phyloP scores from a whole-genome alignment of 2,888 invertebrate species.

The Microchrysa polita region DNA sequence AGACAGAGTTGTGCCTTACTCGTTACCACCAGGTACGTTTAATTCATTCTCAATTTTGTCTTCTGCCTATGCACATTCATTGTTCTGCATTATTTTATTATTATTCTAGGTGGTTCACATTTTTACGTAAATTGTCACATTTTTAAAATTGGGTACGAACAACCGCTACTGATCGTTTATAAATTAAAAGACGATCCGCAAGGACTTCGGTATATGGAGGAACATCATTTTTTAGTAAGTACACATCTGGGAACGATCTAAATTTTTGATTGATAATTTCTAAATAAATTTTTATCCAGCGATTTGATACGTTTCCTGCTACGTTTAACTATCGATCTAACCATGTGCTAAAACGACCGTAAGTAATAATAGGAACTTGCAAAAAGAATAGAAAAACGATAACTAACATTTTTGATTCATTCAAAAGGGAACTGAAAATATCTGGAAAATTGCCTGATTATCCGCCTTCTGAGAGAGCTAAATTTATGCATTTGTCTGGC shows the following conservation, averaged over 20 bases:
- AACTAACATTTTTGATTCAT: not conserved
- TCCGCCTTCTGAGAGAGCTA: not conserved
- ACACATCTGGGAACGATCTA: not conserved
- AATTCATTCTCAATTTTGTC: not conserved
- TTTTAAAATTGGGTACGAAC: conserved; percentile 57
- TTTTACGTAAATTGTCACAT: conserved; percentile 60
- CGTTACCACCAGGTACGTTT: conserved; percentile 44
- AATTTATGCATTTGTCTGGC: not conserved
- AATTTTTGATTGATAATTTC: not conserved
- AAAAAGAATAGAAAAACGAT: too few relatives aligned
- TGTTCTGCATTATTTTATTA: too few relatives aligned
- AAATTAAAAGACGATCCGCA: conserved; percentile 50
- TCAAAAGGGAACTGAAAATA: not conserved
- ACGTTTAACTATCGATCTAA: not conserved
- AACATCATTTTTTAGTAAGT: conserved; percentile 60
- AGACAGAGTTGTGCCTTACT: conserved; percentile 55
- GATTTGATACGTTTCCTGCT: too few relatives aligned
- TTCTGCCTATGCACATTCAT: too few relatives aligned
- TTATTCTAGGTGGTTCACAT: conserved; percentile 49
- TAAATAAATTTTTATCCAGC: too few relatives aligned
- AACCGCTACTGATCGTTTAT: conserved; percentile 58
- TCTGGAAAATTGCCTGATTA: not conserved
- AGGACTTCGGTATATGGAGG: conserved; percentile 55
- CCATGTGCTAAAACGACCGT: not conserved
- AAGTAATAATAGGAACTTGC: not conserved